Evolutionary conservation across 2,797 vertebrate genomes (phyloP), one percentile per base, ranked within the genome.

Genomic region (Phoebastria nigripes): DNA sequence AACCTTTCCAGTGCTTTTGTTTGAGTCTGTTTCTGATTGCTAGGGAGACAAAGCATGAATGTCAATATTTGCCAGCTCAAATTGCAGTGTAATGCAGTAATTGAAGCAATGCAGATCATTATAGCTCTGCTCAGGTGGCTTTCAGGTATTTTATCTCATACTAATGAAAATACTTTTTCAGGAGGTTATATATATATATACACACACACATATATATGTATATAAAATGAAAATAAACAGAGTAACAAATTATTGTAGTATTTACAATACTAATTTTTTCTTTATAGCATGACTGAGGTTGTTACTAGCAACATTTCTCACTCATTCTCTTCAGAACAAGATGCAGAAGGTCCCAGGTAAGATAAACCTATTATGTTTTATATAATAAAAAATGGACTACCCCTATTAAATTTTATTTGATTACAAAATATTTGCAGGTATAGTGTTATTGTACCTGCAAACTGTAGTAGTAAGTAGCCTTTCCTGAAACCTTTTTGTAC

Each of bases 21-120:
- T 97, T 97, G 87, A 89, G 47, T 95, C 70, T 81, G 54, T 93
- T 96, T 58, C 85, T 93, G 44, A 95, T 98, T 96, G 91, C 97
- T 96, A 96, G 92, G 97, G 97, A 98, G 87, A 97, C 95, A 59
- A 83, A 67, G 41, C 90, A 58, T 86, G 86, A 96, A 95, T 91
- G 69, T 93, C 84, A 94, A 37, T 93, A 84, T 96, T 97, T 97
- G 86, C 91, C 71, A 92, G 62, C 85, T 97, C 87, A 91, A 55
- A 90, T 62, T 81, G 31, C 81, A 93, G 18, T 66, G 26, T 94
- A 73, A 47, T 61, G 42, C 20, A 81, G 26, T 62, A 80, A 49
- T 28, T 24, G 62, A 95, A 66, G 41, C 21, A 33, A 14, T 51
- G 28, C 15, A 62, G 24, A 29, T 84, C 15, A 37, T 20, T 70